Evolutionary conservation across 2,888 invertebrate species (phyloP).

Genomic region (Alcis repandata): DNA sequence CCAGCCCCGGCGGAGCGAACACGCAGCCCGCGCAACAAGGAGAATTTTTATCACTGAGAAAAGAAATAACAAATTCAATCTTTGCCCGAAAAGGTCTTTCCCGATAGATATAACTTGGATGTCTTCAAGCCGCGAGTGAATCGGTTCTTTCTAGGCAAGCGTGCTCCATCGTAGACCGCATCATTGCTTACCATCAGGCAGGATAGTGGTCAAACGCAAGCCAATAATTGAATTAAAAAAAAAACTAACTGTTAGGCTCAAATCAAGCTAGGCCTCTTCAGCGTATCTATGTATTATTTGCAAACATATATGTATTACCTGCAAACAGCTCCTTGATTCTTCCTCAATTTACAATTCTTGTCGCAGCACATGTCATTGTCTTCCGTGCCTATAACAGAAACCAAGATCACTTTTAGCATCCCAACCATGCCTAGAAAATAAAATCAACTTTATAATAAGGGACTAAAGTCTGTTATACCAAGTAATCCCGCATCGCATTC

Average conservation of each 20-base stretch:
- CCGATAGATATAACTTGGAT: too few species aligned
- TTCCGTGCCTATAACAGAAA: slow-evolving; percentile 87
- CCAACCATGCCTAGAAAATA: background rate
- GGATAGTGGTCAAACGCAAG: too few species aligned
- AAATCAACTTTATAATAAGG: background rate
- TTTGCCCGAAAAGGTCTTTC: too few species aligned
- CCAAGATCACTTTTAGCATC: background rate
- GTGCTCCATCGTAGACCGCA: too few species aligned
- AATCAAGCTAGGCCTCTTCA: too few species aligned
- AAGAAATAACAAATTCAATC: background rate
- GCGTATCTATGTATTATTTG: too few species aligned
- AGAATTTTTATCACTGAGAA: slow-evolving; percentile 95
- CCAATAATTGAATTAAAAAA: too few species aligned
- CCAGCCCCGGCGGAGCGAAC: slow-evolving; percentile 93
- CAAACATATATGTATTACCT: slow-evolving; percentile 81
- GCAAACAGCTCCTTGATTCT: slow-evolving; percentile 95
- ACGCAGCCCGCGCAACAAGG: slow-evolving; percentile 97
- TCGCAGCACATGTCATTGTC: slow-evolving; percentile 98
- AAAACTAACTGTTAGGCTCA: too few species aligned
- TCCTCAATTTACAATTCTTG: slow-evolving; percentile 95
- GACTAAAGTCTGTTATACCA: slow-evolving; percentile 73
- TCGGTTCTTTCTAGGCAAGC: too few species aligned
- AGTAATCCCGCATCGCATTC: slow-evolving; percentile 98
- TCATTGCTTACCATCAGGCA: too few species aligned
- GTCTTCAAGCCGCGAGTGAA: too few species aligned